A percentile compares a stretch with the other conserved stretches of the same genome.
phyloP scores from a whole-genome alignment of 2,113 vertebrate genomes.

The Egretta garzetta region DNA sequence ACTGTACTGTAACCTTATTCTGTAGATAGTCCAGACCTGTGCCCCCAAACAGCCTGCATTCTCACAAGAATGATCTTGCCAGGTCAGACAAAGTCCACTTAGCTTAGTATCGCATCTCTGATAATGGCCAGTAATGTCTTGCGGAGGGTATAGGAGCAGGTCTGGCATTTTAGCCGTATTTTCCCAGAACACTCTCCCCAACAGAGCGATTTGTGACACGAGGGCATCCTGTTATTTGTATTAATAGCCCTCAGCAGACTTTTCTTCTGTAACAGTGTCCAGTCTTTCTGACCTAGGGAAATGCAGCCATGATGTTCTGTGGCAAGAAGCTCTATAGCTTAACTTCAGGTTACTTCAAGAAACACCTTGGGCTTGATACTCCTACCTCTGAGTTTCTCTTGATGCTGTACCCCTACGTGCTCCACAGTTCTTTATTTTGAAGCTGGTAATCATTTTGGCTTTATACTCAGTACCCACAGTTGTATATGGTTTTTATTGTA shows the following conservation, averaged over 20 bases:
- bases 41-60: neutral
- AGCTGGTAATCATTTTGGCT: neutral
- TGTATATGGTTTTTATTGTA: rapidly evolving
- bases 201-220: neutral
- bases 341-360: neutral
- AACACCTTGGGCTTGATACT: neutral
- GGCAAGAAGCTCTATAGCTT: neutral
- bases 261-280: neutral
- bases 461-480: neutral
- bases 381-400: neutral
- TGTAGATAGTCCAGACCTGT: rapidly evolving
- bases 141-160: neutral
- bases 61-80: neutral
- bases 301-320: neutral
- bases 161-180: neutral
- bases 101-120: neutral
- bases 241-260: neutral
- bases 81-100: neutral
- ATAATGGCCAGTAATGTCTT: neutral
- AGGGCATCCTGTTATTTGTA: neutral
- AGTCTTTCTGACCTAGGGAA: neutral
- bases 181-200: neutral
- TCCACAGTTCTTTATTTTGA: neutral
- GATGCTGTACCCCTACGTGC: neutral
- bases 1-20: neutral